Evolutionary conservation across 2,113 vertebrate genomes (phyloP).

Genomic region (Monopterus albus): DNA sequence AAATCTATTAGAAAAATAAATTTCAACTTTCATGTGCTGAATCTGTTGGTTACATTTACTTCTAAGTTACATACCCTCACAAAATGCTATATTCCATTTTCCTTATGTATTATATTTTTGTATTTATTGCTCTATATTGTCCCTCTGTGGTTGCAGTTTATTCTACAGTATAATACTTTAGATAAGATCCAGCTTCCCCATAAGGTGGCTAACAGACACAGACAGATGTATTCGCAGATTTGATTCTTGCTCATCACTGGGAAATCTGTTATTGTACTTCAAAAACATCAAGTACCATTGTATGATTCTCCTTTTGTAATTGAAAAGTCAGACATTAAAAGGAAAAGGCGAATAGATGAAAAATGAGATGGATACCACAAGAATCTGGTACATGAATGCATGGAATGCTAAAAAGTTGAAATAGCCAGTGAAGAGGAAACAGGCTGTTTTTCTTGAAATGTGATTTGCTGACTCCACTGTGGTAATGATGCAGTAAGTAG

Average conservation of each 20-base stretch:
- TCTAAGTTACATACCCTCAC: not conserved
- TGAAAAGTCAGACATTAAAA: too few species aligned
- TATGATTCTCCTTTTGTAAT: constrained; percentile 28
- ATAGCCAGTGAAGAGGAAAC: not conserved
- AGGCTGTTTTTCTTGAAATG: not conserved
- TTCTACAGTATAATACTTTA: constrained; percentile 5
- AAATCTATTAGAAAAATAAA: too few species aligned
- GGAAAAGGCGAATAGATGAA: not conserved
- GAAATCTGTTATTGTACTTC: constrained; percentile 41
- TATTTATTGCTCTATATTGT: constrained; percentile 20
- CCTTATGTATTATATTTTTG: not conserved
- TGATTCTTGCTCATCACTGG: too few species aligned
- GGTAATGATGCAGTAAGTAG: constrained; percentile 21
- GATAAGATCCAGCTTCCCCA: constrained; percentile 9
- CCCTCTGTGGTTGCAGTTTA: not conserved
- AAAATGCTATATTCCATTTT: constrained; percentile 4
- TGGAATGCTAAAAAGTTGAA: not conserved
- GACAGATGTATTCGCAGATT: too few species aligned
- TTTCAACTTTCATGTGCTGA: not conserved
- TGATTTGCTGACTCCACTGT: constrained; percentile 1
- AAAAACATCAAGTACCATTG: constrained; percentile 28
- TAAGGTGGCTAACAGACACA: too few species aligned
- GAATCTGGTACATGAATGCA: not conserved
- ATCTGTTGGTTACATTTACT: not conserved
- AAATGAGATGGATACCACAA: not conserved